Evolutionary conservation across 2,797 vertebrate genomes (phyloP), one percentile per base, ranked within the genome.

Genomic region (Scyliorhinus canicula): DNA sequence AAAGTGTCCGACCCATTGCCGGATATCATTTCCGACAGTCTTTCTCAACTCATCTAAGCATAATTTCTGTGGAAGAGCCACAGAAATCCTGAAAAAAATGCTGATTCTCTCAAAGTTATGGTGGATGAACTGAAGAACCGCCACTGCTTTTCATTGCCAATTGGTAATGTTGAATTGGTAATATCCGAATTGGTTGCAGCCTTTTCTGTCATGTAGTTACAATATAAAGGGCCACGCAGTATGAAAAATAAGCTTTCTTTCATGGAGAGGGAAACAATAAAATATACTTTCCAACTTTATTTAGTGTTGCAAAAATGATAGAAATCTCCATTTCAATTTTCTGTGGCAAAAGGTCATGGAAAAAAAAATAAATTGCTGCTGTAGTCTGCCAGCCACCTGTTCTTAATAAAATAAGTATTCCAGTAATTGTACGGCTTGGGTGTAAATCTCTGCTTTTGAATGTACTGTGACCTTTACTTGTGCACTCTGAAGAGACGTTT

Each of bases 271-370:
- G 5, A 88, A 60, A 57, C 52, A n/a, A 57, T 57, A 5, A 88
- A 57, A 88, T 57, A 31, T 60, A 52, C 28, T 55, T 52, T 35
- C 31, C 21, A 86, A 86, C 35, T 55, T 86, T 3, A 52, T 86
- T 86, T 47, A 47, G 5, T 31, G 84, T 55, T 86, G 50, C 50
- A 86, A 86, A 50, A 85, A 44, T 79, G 77, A 79, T 74, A 74
- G 71, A n/a, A n/a, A 74, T 74, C 71, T 74, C 35, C 71, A 74
- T 79, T 79, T 44, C 16, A 44, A 86, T 86, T 86, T 86, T 86
- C 8, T 55, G 47, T 35, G 52, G 26, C 52, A 31, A 82, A 82
- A 47, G 40, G 44, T 47, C 79, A 47, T 24, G 44, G 79, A 86
- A 86, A 55, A 35, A 52, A 52, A 69, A 65, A 21, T 31, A 52